Evolutionary conservation across 1,140 invertebrate genomes (phyloP).

Genomic region (Tetragnatha versicolor): DNA sequence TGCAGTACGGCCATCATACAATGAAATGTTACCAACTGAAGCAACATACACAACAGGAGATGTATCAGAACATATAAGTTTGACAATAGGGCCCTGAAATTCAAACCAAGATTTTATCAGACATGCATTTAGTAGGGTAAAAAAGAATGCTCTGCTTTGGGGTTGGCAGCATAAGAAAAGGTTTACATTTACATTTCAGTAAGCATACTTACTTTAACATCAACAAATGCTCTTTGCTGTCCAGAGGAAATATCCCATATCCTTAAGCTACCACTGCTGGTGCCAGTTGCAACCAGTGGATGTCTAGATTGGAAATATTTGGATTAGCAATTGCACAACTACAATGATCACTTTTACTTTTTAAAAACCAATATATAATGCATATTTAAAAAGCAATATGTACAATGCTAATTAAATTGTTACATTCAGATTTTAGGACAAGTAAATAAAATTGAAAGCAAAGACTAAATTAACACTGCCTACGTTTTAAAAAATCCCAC

Average conservation of each 20-base stretch:
- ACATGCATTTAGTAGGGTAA: not conserved
- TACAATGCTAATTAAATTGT: too few species aligned
- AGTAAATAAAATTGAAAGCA: too few species aligned
- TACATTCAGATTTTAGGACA: too few species aligned
- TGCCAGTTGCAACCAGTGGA: slow-evolving; percentile 71
- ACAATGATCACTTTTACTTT: too few species aligned
- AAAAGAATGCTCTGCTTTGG: too few species aligned
- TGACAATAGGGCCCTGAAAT: slow-evolving; percentile 14
- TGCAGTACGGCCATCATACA: slow-evolving; percentile 71
- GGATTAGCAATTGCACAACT: not conserved
- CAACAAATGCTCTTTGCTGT: slow-evolving; percentile 69
- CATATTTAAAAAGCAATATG: too few species aligned
- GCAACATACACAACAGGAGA: slow-evolving; percentile 67
- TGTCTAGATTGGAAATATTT: slow-evolving; percentile 57
- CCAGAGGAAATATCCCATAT: slow-evolving; percentile 83
- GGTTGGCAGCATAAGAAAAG: too few species aligned
- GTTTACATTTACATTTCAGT: too few species aligned
- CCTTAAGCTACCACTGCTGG: slow-evolving; percentile 75
- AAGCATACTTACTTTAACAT: slow-evolving; percentile 68
- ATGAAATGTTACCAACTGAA: slow-evolving; percentile 66
- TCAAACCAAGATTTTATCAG: not conserved
- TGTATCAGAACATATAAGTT: not conserved
- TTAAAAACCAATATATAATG: too few species aligned
- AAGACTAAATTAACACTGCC: too few species aligned
- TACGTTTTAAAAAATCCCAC: slow-evolving; percentile 68